A percentile compares a stretch with the other conserved stretches of the same genome.
phyloP scores from a whole-genome alignment of 2,113 vertebrate genomes.

The Corvus hawaiiensis region DNA sequence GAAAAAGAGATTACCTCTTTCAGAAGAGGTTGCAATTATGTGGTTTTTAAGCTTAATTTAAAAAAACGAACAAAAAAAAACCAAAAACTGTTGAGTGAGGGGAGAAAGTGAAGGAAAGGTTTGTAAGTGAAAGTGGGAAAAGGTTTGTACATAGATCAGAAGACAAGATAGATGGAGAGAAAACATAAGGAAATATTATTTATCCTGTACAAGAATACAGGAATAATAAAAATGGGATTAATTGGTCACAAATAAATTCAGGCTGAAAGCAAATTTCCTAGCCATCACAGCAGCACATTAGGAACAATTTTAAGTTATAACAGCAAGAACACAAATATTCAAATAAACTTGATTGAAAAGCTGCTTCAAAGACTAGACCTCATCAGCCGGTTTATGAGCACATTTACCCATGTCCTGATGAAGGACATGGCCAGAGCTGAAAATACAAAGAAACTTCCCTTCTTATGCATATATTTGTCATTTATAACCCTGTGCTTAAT shows the following conservation, averaged over 20 bases:
- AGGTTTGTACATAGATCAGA: background rate
- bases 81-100: background rate
- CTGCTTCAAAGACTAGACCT: background rate
- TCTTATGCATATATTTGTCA: background rate
- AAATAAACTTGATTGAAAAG: background rate
- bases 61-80: background rate
- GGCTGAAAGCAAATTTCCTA: background rate
- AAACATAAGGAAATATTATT: background rate
- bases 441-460: background rate
- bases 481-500: background rate
- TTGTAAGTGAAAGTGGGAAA: background rate
- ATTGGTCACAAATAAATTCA: background rate
- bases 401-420: background rate
- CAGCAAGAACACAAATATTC: background rate
- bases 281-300: background rate
- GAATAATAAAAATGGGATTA: background rate
- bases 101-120: background rate
- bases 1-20: background rate
- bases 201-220: background rate
- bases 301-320: background rate
- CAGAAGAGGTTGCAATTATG: background rate
- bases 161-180: background rate
- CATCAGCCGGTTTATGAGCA: background rate
- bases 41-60: background rate
- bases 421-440: background rate